Base-by-base conservation (phyloP, 2,797 vertebrate species). In the Notolepis coatsorum region DNA sequence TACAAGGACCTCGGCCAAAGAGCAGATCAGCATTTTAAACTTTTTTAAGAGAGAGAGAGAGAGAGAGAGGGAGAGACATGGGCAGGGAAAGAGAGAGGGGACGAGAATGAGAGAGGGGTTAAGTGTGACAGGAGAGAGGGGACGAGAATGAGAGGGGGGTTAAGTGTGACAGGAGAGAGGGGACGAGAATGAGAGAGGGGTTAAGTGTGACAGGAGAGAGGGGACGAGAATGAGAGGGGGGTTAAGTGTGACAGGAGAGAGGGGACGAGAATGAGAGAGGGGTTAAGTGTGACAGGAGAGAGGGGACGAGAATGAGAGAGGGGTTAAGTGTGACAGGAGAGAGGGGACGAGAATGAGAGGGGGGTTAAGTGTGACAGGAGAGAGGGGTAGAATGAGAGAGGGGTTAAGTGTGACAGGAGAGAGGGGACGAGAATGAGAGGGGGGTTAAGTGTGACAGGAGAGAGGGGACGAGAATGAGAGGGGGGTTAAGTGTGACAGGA, bases 141-240 rank as follows among this genome's bases (percentile, higher is more conserved):
- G 5, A n/a, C 13, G 25, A 37, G 42, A 24, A 49, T 9, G n/a
- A n/a, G n/a, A n/a, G n/a, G n/a, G n/a, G n/a, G n/a, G n/a, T n/a
- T n/a, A n/a, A n/a, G n/a, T n/a, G n/a, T 10, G 49, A 5, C 30
- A n/a, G 48, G 23, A 23, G 13, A 28, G 9, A 39, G 7, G 9
- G 42, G 4, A 45, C 8, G 42, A 45, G 9, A n/a, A n/a, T n/a
- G 31, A 59, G 17, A 53, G 24, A 46, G 33, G 15, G n/a, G n/a
- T n/a, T n/a, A n/a, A n/a, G n/a, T n/a, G 48, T 55, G 54, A 82
- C 74, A 83, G 79, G 78, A 69, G 72, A 47, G 79, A 57, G 43
- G 35, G 30, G 30, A 23, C 2, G 8, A 42, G 20, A 38, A 7
- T 2, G 10, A 50, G n/a, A 7, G 17, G 31, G 35, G n/a, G 12